Evolutionary conservation across 2,888 invertebrate genomes (phyloP).

Genomic region (Dusona sp.): DNA sequence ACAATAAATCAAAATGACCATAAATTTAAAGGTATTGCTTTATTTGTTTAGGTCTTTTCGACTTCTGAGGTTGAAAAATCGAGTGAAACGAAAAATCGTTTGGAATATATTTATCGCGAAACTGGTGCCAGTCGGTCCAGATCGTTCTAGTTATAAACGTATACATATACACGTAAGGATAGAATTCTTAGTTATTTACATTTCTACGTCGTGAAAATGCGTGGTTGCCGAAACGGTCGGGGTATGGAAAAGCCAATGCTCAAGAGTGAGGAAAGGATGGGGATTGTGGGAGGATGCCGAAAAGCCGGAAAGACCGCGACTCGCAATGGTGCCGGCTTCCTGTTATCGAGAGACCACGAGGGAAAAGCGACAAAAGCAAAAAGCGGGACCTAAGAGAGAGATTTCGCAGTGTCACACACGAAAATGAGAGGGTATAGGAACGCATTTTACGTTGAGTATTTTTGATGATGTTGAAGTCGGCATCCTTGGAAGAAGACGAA

Average conservation of each 20-base stretch:
- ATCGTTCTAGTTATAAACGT: slow-evolving; percentile 20
- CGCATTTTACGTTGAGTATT: background rate
- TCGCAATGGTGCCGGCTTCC: slow-evolving; percentile 68
- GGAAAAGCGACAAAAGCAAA: slow-evolving; percentile 37
- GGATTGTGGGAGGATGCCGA: slow-evolving; percentile 58
- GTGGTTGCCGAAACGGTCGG: slow-evolving; percentile 18
- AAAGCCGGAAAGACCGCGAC: slow-evolving; percentile 70
- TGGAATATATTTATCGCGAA: slow-evolving; percentile 61
- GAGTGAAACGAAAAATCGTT: slow-evolving; percentile 48
- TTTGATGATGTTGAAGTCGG: background rate
- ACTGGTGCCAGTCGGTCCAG: slow-evolving; percentile 60
- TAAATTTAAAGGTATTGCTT: slow-evolving; percentile 15
- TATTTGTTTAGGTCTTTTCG: slow-evolving; percentile 36
- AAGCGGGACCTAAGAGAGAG: slow-evolving; percentile 16
- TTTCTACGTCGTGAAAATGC: slow-evolving; percentile 55
- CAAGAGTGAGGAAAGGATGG: slow-evolving; percentile 24
- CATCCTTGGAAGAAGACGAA: background rate
- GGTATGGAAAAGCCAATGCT: slow-evolving; percentile 23
- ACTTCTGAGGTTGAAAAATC: slow-evolving; percentile 11
- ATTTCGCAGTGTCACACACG: slow-evolving; percentile 32
- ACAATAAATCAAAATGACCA: slow-evolving; percentile 5
- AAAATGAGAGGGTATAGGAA: slow-evolving; percentile 6
- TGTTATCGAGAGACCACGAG: slow-evolving; percentile 68
- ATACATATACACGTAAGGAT: slow-evolving; percentile 31
- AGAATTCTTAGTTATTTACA: slow-evolving; percentile 60